Base-by-base conservation (phyloP, 2,888 invertebrate genomes). In the Erebia palarica region DNA sequence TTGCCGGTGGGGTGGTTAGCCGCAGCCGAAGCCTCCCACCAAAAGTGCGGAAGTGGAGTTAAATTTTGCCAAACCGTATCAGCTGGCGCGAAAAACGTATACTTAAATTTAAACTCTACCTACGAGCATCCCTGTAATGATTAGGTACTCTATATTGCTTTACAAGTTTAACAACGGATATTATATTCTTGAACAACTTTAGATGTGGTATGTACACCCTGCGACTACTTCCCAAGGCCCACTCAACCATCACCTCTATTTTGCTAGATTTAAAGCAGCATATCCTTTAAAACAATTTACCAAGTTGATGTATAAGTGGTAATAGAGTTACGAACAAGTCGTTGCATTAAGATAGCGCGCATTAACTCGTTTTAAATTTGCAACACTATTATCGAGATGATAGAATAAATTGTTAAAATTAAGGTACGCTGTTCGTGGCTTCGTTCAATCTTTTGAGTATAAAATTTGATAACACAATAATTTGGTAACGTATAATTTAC, bases 161-260 rank as follows among this genome's bases (percentile, higher is more conserved):
- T 69, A 68, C 65, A 70, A 72, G 68, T 67, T 70, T 57, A 74
- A 75, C 74, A 76, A 59, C 77, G 79, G 75, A 80, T 81, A 81
- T 81, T 80, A 80, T 81, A 81, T 79, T 79, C 80, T 79, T 76
- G 78, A 76, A 76, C 68, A 81, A 69, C 65, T 71, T 65, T 59
- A 47, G 66, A 55, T 55, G 67, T 42, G 61, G 63, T 58, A 18
- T 49, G 49, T 51, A 69, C 63, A 49, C 27, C 18, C 4, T 14
- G 21, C 61, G 63, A 58, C 61, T 9, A 61, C 14, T 14, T 16
- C 16, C 42, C 7, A n/a, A 27, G 47, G 42, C 10, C 11, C 67
- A 71, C 18, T 13, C 18, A 3, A 67, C 11, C 36, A 49, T 67
- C 36, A 61, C 36, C 66, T 63, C 3, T 67, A 67, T 55, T 14